Conservation (phyloP, 2,113 vertebrate species). For the Perca fluviatilis region DNA sequence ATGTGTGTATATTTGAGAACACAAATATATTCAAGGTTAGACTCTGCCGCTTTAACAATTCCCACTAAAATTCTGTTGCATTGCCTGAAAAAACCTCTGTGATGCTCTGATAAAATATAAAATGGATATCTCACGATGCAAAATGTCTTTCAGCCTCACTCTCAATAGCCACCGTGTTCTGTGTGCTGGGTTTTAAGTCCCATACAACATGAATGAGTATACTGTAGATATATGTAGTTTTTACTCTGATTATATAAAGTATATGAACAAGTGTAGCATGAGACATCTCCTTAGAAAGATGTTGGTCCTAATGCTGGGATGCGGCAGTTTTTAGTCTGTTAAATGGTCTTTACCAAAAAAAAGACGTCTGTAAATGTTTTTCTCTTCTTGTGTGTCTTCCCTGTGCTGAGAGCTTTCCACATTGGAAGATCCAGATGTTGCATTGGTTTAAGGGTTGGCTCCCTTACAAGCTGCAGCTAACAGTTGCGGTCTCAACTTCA, state of each 20-base stretch:
- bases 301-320: neutral
- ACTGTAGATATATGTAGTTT: neutral
- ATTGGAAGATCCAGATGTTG: slow-evolving; percentile 5
- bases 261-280: neutral
- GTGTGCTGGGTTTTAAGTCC: neutral
- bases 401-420: slow-evolving; percentile 4
- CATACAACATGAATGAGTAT: neutral
- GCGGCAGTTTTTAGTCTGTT: neutral
- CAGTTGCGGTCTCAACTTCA: slow-evolving; percentile 11
- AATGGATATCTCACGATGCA: neutral
- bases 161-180: neutral
- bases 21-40: neutral
- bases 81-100: neutral
- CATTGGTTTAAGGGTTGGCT: slow-evolving; percentile 7
- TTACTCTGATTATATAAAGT: neutral
- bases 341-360: neutral
- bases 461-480: slow-evolving; percentile 26
- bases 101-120: neutral
- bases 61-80: neutral
- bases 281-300: neutral
- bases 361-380: neutral
- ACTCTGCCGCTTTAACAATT: neutral
- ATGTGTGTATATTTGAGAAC: neutral
- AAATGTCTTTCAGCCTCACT: neutral
- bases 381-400: neutral